Conservation (phyloP, 1,140 invertebrate genomes). For the Zaprionus capensis region DNA sequence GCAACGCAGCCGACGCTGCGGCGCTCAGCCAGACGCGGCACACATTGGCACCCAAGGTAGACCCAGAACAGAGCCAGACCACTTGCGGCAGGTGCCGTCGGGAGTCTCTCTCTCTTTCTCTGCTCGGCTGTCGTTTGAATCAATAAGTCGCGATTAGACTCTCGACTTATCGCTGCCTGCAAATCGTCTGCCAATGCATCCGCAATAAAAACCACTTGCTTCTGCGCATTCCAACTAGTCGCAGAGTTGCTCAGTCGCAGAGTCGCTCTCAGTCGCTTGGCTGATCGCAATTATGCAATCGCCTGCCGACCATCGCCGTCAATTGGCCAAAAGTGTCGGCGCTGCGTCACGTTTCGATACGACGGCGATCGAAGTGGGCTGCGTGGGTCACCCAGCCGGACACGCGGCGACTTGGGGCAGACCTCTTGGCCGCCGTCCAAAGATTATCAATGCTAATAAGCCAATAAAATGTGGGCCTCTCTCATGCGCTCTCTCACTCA, state of each 20-base stretch:
- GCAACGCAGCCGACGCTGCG: slow-evolving; percentile 52
- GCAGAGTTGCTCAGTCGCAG: not conserved
- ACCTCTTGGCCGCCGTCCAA: slow-evolving; percentile 71
- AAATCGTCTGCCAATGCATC: slow-evolving; percentile 77
- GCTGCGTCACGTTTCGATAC: slow-evolving; percentile 63
- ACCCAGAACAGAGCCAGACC: slow-evolving; percentile 13
- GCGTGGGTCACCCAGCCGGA: slow-evolving; percentile 61
- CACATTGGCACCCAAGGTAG: slow-evolving; percentile 61
- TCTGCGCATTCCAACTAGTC: slow-evolving; percentile 64
- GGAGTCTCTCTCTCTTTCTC: no score
- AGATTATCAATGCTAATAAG: slow-evolving; percentile 81
- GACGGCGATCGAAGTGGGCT: slow-evolving; percentile 47
- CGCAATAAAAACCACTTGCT: slow-evolving; percentile 70
- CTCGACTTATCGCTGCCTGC: slow-evolving; percentile 62
- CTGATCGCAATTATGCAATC: slow-evolving; percentile 69
- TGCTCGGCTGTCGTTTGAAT: slow-evolving; percentile 51
- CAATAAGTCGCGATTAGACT: slow-evolving; percentile 57
- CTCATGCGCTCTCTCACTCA: slow-evolving; percentile 2
- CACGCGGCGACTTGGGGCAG: slow-evolving; percentile 19
- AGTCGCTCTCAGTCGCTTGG: not conserved
- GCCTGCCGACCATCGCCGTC: slow-evolving; percentile 44
- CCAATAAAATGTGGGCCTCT: slow-evolving; percentile 61
- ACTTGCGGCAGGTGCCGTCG: slow-evolving; percentile 34
- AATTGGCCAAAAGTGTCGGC: slow-evolving; percentile 74
- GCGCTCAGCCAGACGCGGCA: slow-evolving; percentile 25